Base-by-base conservation (phyloP, 2,113 vertebrate genomes). In the Strix uralensis region DNA sequence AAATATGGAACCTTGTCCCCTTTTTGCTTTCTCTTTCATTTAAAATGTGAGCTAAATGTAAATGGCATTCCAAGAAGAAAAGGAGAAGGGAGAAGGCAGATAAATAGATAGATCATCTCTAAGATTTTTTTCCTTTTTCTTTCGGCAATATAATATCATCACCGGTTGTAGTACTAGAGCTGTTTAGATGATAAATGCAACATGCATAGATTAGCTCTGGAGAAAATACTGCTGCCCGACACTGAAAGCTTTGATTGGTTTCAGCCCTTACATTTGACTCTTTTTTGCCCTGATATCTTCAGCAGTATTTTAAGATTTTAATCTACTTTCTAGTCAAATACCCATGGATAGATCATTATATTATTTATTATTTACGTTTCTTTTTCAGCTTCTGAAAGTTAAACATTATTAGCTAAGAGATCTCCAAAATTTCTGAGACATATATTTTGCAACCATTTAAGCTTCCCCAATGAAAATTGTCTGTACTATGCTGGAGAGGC, bases 261-360 rank as follows among this genome's bases (percentile, higher is more conserved):
- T 97, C 71, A 88, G 66, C 77, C 71, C 63, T 92, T 97, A 78
- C 44, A 65, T 96, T 96, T 96, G 79, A 96, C 65, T 96, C 46
- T 86, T 84, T 97, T 97, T 96, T 96, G 85, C 94, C 78, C 78
- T 91, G 84, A 89, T 95, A 98, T 96, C 82, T 97, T 97, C 70
- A 92, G 74, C 71, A 96, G 73, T 97, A 97, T 97, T 95, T 98
- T 97, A 98, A 97, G 81, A 94, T 97, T 98, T 97, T 97, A 97
- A 98, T 98, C 94, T 96, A 92, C 89, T 96, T 93, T 61, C 95
- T 81, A 97, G 93, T 97, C 96, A 97, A 96, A 96, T 89, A 59
- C 46, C 11, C 74, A 90, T 6, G 5, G 92, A 96, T 94, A 69
- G 81, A 95, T 97, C 81, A 90, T 59, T 92, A 17, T 91, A 81